phyloP scores from a whole-genome alignment of 2,797 vertebrate species.

The Aldrovandia affinis region DNA sequence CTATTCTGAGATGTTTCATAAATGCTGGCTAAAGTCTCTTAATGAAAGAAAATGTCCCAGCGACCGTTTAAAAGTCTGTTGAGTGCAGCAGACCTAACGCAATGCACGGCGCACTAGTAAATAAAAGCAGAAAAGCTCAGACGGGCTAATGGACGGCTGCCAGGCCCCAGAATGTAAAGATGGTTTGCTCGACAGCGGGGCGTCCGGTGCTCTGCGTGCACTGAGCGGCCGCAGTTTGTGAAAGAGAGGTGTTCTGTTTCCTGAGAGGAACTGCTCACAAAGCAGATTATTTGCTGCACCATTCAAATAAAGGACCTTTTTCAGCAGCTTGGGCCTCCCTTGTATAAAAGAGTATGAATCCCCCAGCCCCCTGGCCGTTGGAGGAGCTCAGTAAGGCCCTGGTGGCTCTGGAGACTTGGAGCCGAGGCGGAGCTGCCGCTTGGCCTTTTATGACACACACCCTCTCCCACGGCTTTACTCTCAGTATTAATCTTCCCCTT shows the following conservation, averaged over 20 bases:
- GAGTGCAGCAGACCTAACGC: conserved; percentile 67
- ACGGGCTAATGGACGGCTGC: conserved; percentile 55
- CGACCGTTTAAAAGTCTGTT: conserved; percentile 68
- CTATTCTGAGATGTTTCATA: no score
- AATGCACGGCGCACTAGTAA: conserved; percentile 61
- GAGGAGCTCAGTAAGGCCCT: conserved; percentile 12
- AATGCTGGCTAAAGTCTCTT: conserved; percentile 61
- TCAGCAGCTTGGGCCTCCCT: conserved; percentile 26
- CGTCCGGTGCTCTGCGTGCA: conserved; percentile 53
- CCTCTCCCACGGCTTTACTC: neutral
- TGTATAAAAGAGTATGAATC: conserved; percentile 32
- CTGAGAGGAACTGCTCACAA: conserved; percentile 48
- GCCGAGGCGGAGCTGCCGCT: conserved; percentile 4
- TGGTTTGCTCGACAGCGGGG: conserved; percentile 59
- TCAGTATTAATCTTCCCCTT: neutral
- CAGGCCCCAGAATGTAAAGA: conserved; percentile 64
- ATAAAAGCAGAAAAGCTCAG: conserved; percentile 34
- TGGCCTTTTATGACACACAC: conserved; percentile 15
- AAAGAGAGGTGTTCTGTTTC: conserved; percentile 50
- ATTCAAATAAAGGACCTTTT: conserved; percentile 35
- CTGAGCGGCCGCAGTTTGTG: conserved; percentile 52
- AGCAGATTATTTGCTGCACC: conserved; percentile 51
- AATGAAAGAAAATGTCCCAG: conserved; percentile 57
- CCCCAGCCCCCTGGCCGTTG: neutral
- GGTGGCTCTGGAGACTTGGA: conserved; percentile 17